phyloP scores from a whole-genome alignment of 2,113 vertebrate species.

The Oreotrochilus melanogaster region DNA sequence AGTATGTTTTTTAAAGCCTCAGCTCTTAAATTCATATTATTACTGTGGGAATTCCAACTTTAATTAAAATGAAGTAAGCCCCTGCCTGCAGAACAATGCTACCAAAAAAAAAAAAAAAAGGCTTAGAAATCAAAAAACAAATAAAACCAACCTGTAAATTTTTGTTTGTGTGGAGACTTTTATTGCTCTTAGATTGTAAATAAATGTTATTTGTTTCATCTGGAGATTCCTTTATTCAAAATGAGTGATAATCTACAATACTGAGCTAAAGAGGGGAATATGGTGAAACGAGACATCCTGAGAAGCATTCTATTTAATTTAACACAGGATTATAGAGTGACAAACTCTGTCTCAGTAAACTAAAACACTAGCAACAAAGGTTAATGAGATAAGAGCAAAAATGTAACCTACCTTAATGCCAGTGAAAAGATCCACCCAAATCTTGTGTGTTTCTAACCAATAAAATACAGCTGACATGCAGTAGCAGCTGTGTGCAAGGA shows the following conservation, averaged over 20 bases:
- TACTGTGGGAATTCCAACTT: constrained; percentile 35
- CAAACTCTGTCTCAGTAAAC: not conserved
- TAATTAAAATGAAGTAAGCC: constrained; percentile 51
- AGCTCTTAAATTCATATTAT: constrained; percentile 50
- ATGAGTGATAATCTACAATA: not conserved
- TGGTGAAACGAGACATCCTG: not conserved
- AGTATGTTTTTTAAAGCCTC: not conserved
- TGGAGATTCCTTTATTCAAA: constrained; percentile 47
- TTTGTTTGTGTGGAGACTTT: constrained; percentile 31
- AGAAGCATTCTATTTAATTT: not conserved
- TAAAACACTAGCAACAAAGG: constrained; percentile 12
- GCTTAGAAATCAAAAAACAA: constrained; percentile 49
- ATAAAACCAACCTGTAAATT: constrained; percentile 35
- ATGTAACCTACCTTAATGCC: not conserved
- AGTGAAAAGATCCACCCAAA: not conserved
- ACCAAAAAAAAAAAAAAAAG: not conserved
- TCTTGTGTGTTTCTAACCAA: not conserved
- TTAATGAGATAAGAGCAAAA: constrained; percentile 23
- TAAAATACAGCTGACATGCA: not conserved
- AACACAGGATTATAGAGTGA: not conserved
- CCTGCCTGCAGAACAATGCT: not conserved
- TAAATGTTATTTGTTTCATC: constrained; percentile 36
- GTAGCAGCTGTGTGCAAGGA: not conserved
- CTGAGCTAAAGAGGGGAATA: not conserved
- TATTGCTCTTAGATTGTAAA: constrained; percentile 52